Evolutionary conservation across 2,113 vertebrate species (phyloP).

Genomic region (Heterocephalus glaber): DNA sequence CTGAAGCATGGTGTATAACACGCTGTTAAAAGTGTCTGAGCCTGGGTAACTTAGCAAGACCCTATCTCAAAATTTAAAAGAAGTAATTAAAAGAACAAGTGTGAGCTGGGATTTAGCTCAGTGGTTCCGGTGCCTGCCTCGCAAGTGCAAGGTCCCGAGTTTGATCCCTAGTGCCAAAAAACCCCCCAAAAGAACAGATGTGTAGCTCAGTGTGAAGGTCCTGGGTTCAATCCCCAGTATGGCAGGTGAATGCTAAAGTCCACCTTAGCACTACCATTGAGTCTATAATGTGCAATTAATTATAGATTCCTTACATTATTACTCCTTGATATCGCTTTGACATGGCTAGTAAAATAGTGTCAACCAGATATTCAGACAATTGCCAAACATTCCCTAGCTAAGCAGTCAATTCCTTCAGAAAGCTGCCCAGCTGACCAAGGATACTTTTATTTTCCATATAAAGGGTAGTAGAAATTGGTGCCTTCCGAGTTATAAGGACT

Average conservation of each 20-base stretch:
- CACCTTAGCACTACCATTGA: neutral
- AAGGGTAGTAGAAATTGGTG: neutral
- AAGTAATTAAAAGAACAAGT: neutral
- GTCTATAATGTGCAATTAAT: neutral
- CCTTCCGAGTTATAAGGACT: neutral
- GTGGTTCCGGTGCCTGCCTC: too few relatives aligned
- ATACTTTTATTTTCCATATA: neutral
- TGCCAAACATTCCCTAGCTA: neutral
- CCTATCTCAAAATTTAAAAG: neutral
- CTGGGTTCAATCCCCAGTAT: neutral
- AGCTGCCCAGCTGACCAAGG: neutral
- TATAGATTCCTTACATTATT: neutral
- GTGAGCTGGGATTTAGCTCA: neutral
- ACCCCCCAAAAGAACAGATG: neutral
- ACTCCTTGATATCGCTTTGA: neutral
- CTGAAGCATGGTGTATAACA: neutral
- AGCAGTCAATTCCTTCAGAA: neutral
- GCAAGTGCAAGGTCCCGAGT: too few relatives aligned
- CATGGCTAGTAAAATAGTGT: neutral
- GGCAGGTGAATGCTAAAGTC: neutral
- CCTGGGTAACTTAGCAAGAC: neutral
- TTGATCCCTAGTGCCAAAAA: too few relatives aligned
- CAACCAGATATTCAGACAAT: neutral
- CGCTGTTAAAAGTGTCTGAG: neutral
- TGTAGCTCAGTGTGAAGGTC: neutral